Base-by-base conservation (phyloP, 2,113 vertebrate genomes). In the Naja naja region DNA sequence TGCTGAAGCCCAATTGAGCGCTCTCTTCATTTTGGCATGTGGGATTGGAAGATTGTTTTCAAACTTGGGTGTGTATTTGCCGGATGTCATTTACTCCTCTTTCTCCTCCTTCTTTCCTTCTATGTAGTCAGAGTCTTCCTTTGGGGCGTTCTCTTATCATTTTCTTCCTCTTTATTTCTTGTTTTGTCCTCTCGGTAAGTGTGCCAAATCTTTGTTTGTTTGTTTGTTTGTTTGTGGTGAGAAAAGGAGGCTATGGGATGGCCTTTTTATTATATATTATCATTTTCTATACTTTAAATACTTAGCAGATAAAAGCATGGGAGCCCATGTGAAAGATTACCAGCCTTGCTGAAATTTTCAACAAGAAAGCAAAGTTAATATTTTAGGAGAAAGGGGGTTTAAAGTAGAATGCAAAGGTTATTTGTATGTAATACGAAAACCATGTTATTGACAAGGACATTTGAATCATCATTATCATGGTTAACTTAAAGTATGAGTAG, bases 121-220 rank as follows among this genome's bases (percentile, higher is more conserved):
- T 94, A n/a, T 0, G 92, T n/a, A 86, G 58, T 92, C 91, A 92
- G 94, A 96, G 94, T 94, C 95, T 95, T 96, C 94, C 54, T 88
- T 90, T 95, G 92, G 94, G 94, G 60, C 95, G 94, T 96, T 94
- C 95, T 94, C 93, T 92, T 0, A 47, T 92, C 95, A 52, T 91
- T 95, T 92, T 92, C 95, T 94, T 96, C 69, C 85, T 91, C 95
- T 95, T 95, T 94, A 90, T 94, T 96, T 87, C 96, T 94, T 95
- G 49, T 25, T 58, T 81, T 43, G 7, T 12, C n/a, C 34, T 94
- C 94, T 93, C 0, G 98, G 98, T 98, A 97, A 98, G 98, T 98
- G 86, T 94, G 93, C 94, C 56, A 90, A 95, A 94, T 90, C 64
- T n/a, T 89, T 96, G 95, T 53, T 91, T 23, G 5, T 56, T 58